A percentile compares a stretch with the other conserved stretches of the same genome.
Evolutionary conservation across 53 echinoderm and acorn worm species (phyloP).

Genomic region (Astropecten irregularis): DNA sequence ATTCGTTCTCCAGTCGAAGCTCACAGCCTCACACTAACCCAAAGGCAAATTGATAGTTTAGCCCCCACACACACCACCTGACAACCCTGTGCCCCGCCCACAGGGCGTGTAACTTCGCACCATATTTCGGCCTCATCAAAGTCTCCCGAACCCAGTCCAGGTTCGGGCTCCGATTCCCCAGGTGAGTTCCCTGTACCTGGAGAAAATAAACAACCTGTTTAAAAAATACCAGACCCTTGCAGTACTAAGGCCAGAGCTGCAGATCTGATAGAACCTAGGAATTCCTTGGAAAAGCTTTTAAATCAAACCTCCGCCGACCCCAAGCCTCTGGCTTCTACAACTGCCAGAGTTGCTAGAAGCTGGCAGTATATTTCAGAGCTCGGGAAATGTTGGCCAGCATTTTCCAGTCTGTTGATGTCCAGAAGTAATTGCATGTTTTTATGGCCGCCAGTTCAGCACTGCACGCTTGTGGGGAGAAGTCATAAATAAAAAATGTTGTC

Average conservation of each 20-base stretch:
- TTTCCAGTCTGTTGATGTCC: not conserved
- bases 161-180: not conserved
- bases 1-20: too few species aligned
- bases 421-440: not conserved
- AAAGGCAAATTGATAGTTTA: not conserved
- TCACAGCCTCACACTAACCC: too few species aligned
- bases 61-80: not conserved
- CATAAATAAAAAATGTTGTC: too few species aligned
- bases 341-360: too few species aligned
- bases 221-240: not conserved
- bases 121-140: constrained; percentile 34
- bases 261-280: constrained; percentile 16
- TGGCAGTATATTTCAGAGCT: too few species aligned
- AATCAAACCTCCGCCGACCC: not conserved
- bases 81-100: constrained; percentile 21
- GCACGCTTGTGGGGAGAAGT: too few species aligned
- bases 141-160: not conserved
- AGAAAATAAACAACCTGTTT: constrained; percentile 24
- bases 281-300: not conserved
- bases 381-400: not conserved
- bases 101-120: constrained; percentile 51
- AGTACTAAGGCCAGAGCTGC: constrained; percentile 1
- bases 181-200: constrained; percentile 31
- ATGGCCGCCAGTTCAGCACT: too few species aligned
- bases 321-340: too few species aligned